A percentile compares a stretch with the other conserved stretches of the same genome.
Conservation (phyloP, 2,113 vertebrate species). For the Larimichthys crocea region DNA sequence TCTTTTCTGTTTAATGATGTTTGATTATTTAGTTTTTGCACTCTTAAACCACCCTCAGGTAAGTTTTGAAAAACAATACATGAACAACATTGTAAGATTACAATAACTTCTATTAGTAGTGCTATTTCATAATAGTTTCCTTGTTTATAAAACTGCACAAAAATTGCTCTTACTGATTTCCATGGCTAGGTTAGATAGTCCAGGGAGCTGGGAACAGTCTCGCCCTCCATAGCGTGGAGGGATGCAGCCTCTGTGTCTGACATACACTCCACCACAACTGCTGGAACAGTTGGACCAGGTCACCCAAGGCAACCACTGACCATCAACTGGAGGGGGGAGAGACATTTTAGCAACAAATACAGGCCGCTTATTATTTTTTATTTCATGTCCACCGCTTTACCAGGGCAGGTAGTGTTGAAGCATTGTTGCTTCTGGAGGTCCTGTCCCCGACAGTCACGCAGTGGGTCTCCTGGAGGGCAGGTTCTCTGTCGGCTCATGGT, state of each 20-base stretch:
- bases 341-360: no score
- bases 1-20: neutral
- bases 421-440: conserved; percentile 84
- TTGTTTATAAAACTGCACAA: no score
- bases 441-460: conserved; percentile 83
- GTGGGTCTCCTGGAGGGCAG: conserved; percentile 75
- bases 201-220: conserved; percentile 80
- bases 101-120: no score
- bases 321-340: conserved; percentile 82
- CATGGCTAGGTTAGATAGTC: conserved; percentile 50
- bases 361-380: neutral
- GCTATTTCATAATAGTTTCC: no score
- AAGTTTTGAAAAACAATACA: neutral
- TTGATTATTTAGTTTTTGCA: neutral
- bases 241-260: conserved; percentile 83
- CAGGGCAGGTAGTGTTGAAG: conserved; percentile 86
- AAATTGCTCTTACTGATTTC: conserved; percentile 82
- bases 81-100: no score
- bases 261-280: conserved; percentile 83
- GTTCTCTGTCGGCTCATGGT: conserved; percentile 76
- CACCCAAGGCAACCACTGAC: conserved; percentile 87
- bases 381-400: conserved; percentile 35
- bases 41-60: neutral
- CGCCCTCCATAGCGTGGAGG: conserved; percentile 86
- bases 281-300: conserved; percentile 88